Evolutionary conservation across 2,888 invertebrate genomes (phyloP), one percentile per base, ranked within the genome.

Genomic region (Lapara coniferarum): DNA sequence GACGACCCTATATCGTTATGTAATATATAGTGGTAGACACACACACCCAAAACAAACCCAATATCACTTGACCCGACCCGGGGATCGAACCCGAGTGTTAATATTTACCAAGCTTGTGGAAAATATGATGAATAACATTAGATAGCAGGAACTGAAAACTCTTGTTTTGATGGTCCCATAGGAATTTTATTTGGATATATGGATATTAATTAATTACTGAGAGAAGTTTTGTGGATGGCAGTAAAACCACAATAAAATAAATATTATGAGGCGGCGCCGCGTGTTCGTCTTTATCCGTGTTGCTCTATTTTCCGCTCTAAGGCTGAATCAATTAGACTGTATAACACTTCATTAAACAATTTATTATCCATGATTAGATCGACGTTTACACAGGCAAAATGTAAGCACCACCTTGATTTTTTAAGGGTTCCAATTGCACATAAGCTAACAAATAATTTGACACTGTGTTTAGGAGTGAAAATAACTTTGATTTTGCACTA

Each of bases 311-410:
- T 69, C 69, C 51, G 70, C 71, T 73, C 70, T 74, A 74, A 81
- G 84, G 83, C 74, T 76, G 72, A 73, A 78, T 75, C 77, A 76
- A 81, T 84, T 84, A 83, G 78, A 75, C 53, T 72, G 69, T 71
- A 72, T 66, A 79, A 71, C 73, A 73, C 71, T 71, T 75, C 68
- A 75, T 80, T 83, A 82, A 74, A 75, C 71, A 72, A 69, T 70
- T 78, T 66, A 71, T 73, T 76, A 74, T 66, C 74, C 74, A 70
- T 77, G 71, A 72, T 71, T 69, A 70, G 69, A 70, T 71, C 69
- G 16, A 44, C 52, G 53, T 19, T 68, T 63, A 68, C 16, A 19
- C 19, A 14, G 10, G 68, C 19, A 59, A 68, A 19, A 8, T 19
- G 10, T 57, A 10, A 25, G 46, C 13, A 53, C 44, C 16, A 44